Evolutionary conservation across 1,140 invertebrate species (phyloP).

Genomic region (Pachypsylla venusta): DNA sequence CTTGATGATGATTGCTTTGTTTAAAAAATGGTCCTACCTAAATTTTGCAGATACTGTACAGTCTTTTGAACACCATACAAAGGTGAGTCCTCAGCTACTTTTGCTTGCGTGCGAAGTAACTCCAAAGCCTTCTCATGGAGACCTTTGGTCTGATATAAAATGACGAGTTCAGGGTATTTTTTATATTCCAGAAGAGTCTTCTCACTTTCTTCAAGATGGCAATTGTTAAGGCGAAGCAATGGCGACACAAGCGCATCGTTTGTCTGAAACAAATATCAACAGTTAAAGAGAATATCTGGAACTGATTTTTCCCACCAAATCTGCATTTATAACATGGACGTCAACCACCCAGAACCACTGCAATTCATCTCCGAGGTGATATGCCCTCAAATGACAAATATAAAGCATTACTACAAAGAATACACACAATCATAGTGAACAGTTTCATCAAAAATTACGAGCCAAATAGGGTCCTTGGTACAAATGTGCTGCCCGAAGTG

Average conservation of each 20-base stretch:
- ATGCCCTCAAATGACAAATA: no score
- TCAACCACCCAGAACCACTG: no score
- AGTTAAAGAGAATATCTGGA: no score
- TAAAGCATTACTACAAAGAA: no score
- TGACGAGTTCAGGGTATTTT: constrained; percentile 86
- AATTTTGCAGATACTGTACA: constrained; percentile 79
- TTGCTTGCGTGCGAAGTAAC: constrained; percentile 65
- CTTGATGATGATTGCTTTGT: neutral
- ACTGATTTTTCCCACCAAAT: no score
- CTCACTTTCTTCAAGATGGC: constrained; percentile 88
- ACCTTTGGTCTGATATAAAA: constrained; percentile 84
- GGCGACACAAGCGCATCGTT: constrained; percentile 88
- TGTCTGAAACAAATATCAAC: constrained; percentile 42
- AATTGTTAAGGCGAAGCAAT: constrained; percentile 82
- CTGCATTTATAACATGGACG: no score
- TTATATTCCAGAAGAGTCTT: constrained; percentile 68
- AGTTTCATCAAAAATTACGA: no score
- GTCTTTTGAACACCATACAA: constrained; percentile 67
- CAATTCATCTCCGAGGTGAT: no score
- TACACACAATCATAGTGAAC: no score
- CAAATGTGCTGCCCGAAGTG: no score
- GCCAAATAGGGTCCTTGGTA: no score
- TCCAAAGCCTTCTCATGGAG: constrained; percentile 78
- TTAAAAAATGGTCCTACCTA: constrained; percentile 41
- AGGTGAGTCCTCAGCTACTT: constrained; percentile 49